These are phyloP conservation scores for Elaphurus davidianus DNA, from an alignment of 2,113 vertebrate species.

Conservation along the genomic window DNA sequence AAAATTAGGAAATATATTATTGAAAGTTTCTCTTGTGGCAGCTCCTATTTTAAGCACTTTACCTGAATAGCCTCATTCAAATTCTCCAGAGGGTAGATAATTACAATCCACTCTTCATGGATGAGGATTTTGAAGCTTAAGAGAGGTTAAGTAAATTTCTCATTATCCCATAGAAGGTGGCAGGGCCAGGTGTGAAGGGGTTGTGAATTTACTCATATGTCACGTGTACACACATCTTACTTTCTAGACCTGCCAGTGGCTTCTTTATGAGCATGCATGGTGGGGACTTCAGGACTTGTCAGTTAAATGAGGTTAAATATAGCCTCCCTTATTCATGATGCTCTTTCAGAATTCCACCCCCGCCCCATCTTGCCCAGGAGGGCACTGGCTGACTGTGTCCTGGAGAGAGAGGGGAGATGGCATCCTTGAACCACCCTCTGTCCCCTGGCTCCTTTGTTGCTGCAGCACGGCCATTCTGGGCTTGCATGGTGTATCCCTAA, in stretches of 20 bases:
- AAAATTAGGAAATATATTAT: conserved; percentile 7
- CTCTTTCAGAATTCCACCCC: background rate
- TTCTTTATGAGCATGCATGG: background rate
- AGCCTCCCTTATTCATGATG: background rate
- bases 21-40: background rate
- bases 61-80: background rate
- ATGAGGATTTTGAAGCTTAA: background rate
- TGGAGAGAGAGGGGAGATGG: background rate
- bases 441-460: background rate
- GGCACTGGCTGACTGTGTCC: background rate
- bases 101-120: background rate
- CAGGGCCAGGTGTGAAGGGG: background rate
- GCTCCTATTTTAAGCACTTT: background rate
- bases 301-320: background rate
- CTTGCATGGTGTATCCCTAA: background rate
- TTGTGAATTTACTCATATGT: background rate
- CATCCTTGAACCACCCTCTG: background rate
- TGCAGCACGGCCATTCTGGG: background rate
- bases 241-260: background rate
- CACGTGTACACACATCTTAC: background rate
- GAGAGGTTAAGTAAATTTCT: background rate
- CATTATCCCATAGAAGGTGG: background rate
- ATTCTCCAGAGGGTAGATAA: background rate
- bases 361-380: background rate
- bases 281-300: background rate